Conservation (phyloP, 2,888 invertebrate species). For the Cryptus viduatorius region DNA sequence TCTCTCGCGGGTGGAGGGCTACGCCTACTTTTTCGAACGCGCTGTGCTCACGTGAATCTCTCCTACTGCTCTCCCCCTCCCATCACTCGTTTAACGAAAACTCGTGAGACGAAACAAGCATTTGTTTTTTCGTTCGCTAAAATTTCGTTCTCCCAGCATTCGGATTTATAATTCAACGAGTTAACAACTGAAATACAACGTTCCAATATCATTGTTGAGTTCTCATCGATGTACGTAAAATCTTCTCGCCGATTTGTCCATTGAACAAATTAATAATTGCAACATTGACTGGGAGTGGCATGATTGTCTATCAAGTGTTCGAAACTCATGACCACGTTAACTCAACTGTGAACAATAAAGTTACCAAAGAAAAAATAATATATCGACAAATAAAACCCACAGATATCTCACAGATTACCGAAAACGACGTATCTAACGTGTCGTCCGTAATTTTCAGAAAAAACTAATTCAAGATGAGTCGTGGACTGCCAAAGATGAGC, state of each 20-base stretch:
- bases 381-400: too few relatives aligned
- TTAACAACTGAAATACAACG: background rate
- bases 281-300: conserved; percentile 47
- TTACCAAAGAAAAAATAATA: too few relatives aligned
- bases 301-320: conserved; percentile 39
- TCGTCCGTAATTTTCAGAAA: conserved; percentile 34
- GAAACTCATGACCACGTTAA: conserved; percentile 20
- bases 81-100: conserved; percentile 44
- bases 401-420: too few relatives aligned
- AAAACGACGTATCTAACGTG: too few relatives aligned
- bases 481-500: conserved; percentile 89
- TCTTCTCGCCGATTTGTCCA: background rate
- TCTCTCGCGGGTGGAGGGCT: conserved; percentile 74
- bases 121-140: conserved; percentile 17
- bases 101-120: conserved; percentile 23
- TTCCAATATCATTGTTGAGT: background rate
- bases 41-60: conserved; percentile 81
- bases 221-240: background rate
- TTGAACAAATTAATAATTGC: conserved; percentile 12
- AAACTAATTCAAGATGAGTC: conserved; percentile 87
- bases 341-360: background rate
- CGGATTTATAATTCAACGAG: background rate
- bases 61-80: conserved; percentile 65
- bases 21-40: conserved; percentile 82
- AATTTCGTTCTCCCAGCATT: background rate